Base-by-base conservation (phyloP, 2,113 vertebrate species). In the Odontesthes bonariensis region DNA sequence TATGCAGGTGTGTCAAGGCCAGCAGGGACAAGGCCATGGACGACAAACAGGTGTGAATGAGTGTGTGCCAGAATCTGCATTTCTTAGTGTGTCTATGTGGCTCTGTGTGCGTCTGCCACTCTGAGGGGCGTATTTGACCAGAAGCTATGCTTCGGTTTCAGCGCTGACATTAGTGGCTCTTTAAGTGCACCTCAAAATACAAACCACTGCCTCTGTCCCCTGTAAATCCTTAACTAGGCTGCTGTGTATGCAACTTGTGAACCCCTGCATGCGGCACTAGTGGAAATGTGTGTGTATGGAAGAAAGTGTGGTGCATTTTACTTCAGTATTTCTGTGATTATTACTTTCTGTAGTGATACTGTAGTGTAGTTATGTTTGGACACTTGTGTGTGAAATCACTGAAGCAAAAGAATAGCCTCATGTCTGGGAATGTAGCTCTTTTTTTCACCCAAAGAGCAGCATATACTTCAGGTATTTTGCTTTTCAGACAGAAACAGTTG, bases 141-240 rank as follows among this genome's bases (percentile, higher is more conserved):
- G 22, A 82, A 79, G 77, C 61, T 76, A 51, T 82, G 72, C 62
- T 92, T 90, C 75, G 75, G 73, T 82, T 87, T 79, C 69, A 85
- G 64, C 73, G 82, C 86, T 87, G 80, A 88, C 81, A 88, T 91
- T 90, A 85, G 81, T 68, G 67, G 47, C 70, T 84, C 77, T 82
- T 58, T 79, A 82, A 89, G 71, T 70, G 55, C 78, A 66, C 32
- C 72, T 83, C 64, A 83, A 85, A 82, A 74, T 66, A 71, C 68
- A 81, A 85, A 88, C 60, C 49, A 78, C 77, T 71, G 67, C 74
- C 70, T 78, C 56, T 79, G 76, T 17, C 53, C 23, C 84, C 66
- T 49, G 44, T 84, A 91, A 90, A 88, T 52, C 66, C 51, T 70
- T 47, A 58, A 72, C 62, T 72, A 31, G 46, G 66, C 58, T 53